These are phyloP conservation scores for Solenopsis invicta DNA, from an alignment of 1,140 invertebrate genomes.

Conservation along the genomic window DNA sequence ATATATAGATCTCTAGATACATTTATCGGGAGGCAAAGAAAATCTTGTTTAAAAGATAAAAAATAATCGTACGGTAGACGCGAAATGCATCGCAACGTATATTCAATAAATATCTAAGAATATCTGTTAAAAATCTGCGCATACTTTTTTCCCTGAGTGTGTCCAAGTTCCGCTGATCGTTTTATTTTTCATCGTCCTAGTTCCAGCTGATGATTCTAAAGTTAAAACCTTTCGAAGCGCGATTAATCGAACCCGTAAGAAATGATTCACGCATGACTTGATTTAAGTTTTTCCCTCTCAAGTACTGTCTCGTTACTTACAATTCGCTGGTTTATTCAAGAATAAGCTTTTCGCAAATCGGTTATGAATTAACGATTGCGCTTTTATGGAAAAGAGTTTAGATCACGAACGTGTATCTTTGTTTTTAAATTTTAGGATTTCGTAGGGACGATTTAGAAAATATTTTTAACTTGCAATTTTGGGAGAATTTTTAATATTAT, in stretches of 20 bases:
- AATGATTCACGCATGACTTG: background rate
- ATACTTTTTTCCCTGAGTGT: background rate
- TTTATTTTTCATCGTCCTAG: background rate
- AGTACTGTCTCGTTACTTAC: background rate
- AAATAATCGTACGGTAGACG: background rate
- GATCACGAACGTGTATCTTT: background rate
- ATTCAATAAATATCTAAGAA: slow-evolving; percentile 14
- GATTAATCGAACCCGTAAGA: slow-evolving; percentile 1
- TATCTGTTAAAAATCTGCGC: background rate
- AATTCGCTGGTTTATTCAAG: background rate
- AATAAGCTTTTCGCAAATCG: background rate
- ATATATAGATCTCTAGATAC: background rate
- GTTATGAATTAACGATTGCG: background rate
- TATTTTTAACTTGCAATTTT: background rate
- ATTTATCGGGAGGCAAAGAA: background rate
- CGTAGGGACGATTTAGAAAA: background rate
- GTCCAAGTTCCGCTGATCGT: background rate
- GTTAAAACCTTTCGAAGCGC: background rate
- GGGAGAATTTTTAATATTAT: slow-evolving; percentile 6
- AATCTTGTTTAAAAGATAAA: background rate
- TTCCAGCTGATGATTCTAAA: slow-evolving; percentile 4
- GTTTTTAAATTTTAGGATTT: background rate
- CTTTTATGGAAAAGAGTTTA: background rate
- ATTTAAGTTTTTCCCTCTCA: background rate
- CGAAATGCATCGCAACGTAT: background rate